Percentiles rank a stretch among this genome's conserved stretches.
Evolutionary conservation across 1,140 invertebrate species (phyloP).

Genomic region (Ladona fulva): DNA sequence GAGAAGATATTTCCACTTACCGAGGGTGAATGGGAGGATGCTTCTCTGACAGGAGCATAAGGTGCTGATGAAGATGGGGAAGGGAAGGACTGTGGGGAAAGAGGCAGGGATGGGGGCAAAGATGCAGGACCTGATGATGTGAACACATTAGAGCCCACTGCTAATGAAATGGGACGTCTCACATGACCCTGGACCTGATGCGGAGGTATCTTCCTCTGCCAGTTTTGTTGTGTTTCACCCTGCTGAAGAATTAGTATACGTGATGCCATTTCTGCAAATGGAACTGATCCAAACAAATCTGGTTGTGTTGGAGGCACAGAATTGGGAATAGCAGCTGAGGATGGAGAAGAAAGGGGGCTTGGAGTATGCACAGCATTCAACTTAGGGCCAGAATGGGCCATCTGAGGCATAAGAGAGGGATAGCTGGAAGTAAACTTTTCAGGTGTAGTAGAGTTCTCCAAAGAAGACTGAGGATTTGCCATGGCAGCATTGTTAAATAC

Average conservation of each 20-base stretch:
- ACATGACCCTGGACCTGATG: constrained; percentile 14
- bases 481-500: constrained; percentile 20
- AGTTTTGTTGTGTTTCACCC: constrained; percentile 15
- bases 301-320: constrained; percentile 25
- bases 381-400: constrained; percentile 19
- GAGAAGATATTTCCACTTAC: neutral
- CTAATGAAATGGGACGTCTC: neutral
- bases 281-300: constrained; percentile 53
- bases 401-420: neutral
- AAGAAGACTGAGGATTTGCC: constrained; percentile 11
- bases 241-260: constrained; percentile 27
- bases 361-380: constrained; percentile 22
- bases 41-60: neutral
- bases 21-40: neutral
- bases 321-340: constrained; percentile 19
- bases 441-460: neutral
- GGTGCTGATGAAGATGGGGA: neutral
- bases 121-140: neutral
- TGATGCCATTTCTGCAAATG: constrained; percentile 44
- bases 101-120: neutral
- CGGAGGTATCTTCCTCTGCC: constrained; percentile 21
- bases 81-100: neutral
- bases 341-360: constrained; percentile 21
- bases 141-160: neutral
- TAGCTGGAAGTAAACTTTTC: neutral